These are phyloP conservation scores for Gari tellinella DNA, from an alignment of 2,888 invertebrate species.

Conservation along the genomic window DNA sequence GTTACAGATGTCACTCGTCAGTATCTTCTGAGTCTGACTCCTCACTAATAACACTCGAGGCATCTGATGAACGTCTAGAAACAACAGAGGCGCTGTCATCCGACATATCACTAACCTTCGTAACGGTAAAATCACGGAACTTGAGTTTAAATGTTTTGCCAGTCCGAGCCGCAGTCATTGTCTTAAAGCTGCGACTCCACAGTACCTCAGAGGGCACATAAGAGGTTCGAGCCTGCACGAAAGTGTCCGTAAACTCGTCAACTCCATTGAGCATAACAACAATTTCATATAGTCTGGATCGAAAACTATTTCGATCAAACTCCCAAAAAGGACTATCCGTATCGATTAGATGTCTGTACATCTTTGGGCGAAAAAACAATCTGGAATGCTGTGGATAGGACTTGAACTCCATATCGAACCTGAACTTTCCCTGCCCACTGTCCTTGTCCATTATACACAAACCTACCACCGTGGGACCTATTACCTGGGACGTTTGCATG, in stretches of 20 bases:
- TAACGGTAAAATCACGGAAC: conserved; percentile 52
- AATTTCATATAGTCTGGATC: conserved; percentile 95
- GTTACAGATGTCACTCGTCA: too few relatives aligned
- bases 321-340: conserved; percentile 94
- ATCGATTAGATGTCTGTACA: conserved; percentile 96
- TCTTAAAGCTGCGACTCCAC: conserved; percentile 75
- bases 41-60: conserved; percentile 1
- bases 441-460: conserved; percentile 92
- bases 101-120: conserved; percentile 33
- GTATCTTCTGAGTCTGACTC: too few relatives aligned
- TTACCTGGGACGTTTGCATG: conserved; percentile 80
- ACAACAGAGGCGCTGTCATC: conserved; percentile 48
- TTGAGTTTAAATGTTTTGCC: conserved; percentile 46
- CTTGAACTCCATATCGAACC: conserved; percentile 95
- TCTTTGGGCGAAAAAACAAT: conserved; percentile 97
- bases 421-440: conserved; percentile 92
- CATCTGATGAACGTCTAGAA: conserved; percentile 28
- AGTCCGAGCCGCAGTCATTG: conserved; percentile 57
- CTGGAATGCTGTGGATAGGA: conserved; percentile 96
- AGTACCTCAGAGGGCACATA: conserved; percentile 82
- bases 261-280: conserved; percentile 96
- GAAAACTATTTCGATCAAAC: conserved; percentile 95
- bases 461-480: conserved; percentile 95
- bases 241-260: conserved; percentile 91
- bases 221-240: conserved; percentile 84